Evolutionary conservation across 2,888 invertebrate genomes (phyloP), one percentile per base, ranked within the genome.

Genomic region (Pterostichus madidus): DNA sequence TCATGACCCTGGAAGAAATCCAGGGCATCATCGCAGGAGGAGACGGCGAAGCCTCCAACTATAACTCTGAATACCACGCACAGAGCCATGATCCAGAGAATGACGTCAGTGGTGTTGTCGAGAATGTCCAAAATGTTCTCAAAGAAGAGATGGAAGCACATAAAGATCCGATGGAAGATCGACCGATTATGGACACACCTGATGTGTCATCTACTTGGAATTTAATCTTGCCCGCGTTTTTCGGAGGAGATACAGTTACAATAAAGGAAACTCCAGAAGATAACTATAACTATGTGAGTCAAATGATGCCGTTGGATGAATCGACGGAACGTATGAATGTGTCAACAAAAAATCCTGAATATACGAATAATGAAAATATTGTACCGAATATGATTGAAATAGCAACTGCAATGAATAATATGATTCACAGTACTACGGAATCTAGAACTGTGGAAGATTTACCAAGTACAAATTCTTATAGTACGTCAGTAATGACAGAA

Each of bases 1-100:
- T 96, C 44, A 97, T 97, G 96, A 96, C 96, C 6, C 90, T 96
- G 86, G 93, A 95, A 87, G 96, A 97, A 90, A 96, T 97, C 85
- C 96, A 96, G 88, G 94, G 95, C 56, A 94, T 97, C 84, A 96
- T 96, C 44, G 96, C 96, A 0, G 95, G 94, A 46, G 96, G 96
- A 0, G 96, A 96, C 87, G 94, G 94, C 83, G 93, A 94, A 64
- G 93, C 86, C 90, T 92, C 86, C 90, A 92, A 88, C 88, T 92
- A 84, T 90, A 91, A 89, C 88, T 91, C 86, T 88, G 86, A 88
- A 17, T 64, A 75, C 32, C 64, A 73, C 7, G 86, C 87, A 3
- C 84, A 85, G 52, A 85, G 86, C 4, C 87, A 88, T 75, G 84
- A 88, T 68, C 93, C 94, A 0, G 93, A 93, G 85, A 93, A 93